These are phyloP conservation scores for Neria commutata DNA, from an alignment of 2,888 invertebrate genomes.

Conservation along the genomic window DNA sequence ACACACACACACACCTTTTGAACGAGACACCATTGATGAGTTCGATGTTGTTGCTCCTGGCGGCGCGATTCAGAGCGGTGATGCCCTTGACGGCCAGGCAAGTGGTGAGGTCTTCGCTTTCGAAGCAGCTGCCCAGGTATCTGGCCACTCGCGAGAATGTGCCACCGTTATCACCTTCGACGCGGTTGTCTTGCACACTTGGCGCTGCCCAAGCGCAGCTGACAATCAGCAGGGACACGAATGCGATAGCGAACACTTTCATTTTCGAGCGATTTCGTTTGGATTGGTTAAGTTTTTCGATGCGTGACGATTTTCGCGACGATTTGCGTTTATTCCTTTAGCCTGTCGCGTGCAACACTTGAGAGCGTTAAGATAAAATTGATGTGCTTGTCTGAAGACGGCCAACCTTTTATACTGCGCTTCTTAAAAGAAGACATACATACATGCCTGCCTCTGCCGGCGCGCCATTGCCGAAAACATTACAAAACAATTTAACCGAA, in stretches of 20 bases:
- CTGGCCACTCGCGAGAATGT: slow-evolving; percentile 57
- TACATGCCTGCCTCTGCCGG: slow-evolving; percentile 8
- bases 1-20: slow-evolving; percentile 61
- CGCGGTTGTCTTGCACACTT: slow-evolving; percentile 57
- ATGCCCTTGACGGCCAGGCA: slow-evolving; percentile 68
- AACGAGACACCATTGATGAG: slow-evolving; percentile 68
- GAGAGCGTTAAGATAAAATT: slow-evolving; percentile 59
- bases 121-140: slow-evolving; percentile 60
- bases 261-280: too few relatives aligned
- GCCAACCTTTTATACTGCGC: slow-evolving; percentile 60
- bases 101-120: slow-evolving; percentile 63
- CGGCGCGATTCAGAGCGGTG: slow-evolving; percentile 65
- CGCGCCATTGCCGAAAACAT: slow-evolving; percentile 37
- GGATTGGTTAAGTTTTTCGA: slow-evolving; percentile 4
- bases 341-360: slow-evolving; percentile 52
- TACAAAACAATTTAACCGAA: slow-evolving; percentile 53
- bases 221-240: slow-evolving; percentile 49
- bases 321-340: slow-evolving; percentile 37
- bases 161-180: slow-evolving; percentile 62
- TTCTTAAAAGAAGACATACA: slow-evolving; percentile 28
- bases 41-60: slow-evolving; percentile 66
- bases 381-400: slow-evolving; percentile 56
- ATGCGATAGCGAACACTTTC: slow-evolving; percentile 55
- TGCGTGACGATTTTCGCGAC: slow-evolving; percentile 11
- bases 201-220: slow-evolving; percentile 54